A percentile compares a stretch with the other conserved stretches of the same genome.
phyloP scores from a whole-genome alignment of 2,797 vertebrate genomes.

The Micromesistius poutassou region DNA sequence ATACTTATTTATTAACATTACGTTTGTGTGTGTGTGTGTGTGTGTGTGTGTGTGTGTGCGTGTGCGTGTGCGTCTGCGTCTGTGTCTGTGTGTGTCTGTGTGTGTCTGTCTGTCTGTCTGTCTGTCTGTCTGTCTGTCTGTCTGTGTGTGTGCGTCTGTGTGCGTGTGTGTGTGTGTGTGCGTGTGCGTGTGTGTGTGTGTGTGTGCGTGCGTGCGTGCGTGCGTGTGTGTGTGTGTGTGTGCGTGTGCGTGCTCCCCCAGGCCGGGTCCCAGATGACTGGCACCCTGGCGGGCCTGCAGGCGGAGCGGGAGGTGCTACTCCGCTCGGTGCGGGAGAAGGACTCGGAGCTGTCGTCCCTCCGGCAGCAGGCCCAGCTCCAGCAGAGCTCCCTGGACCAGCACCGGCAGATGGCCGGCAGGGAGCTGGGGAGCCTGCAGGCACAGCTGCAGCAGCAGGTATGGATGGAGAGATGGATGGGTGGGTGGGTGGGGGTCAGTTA shows the following conservation, averaged over 20 bases:
- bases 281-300: slow-evolving; percentile 68
- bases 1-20: background rate
- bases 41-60: too few species aligned
- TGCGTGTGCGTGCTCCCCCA: slow-evolving; percentile 40
- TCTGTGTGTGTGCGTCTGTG: too few species aligned
- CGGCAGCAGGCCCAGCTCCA: slow-evolving; percentile 70
- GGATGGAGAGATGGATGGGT: too few species aligned
- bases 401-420: slow-evolving; percentile 66
- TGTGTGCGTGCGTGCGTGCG: too few species aligned
- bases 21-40: too few species aligned
- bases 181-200: too few species aligned
- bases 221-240: too few species aligned
- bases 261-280: slow-evolving; percentile 71
- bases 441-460: slow-evolving; percentile 76
- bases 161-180: too few species aligned
- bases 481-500: too few species aligned
- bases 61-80: background rate
- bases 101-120: too few species aligned
- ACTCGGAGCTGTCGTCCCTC: slow-evolving; percentile 70
- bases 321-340: slow-evolving; percentile 54
- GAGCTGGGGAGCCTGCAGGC: slow-evolving; percentile 60
- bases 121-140: too few species aligned
- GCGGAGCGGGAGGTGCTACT: slow-evolving; percentile 72
- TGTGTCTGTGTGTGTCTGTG: too few species aligned
- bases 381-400: slow-evolving; percentile 59